Evolutionary conservation across 2,113 vertebrate species (phyloP), one percentile per base, ranked within the genome.

Genomic region (Gavialis gangeticus): DNA sequence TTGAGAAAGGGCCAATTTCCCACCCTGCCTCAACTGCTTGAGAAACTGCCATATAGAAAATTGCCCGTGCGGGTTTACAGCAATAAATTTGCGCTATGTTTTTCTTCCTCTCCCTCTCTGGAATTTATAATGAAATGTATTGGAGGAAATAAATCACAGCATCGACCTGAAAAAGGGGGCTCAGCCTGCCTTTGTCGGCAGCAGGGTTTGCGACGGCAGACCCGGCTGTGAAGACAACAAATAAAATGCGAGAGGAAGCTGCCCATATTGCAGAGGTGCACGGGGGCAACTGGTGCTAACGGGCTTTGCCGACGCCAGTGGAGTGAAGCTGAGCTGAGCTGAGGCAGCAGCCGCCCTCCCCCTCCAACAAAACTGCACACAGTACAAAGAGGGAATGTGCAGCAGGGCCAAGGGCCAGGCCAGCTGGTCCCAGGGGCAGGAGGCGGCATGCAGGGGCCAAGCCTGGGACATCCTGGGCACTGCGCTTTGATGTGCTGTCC

Each of bases 91-190:
- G 28, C 18, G 80, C 18, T 3, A 5, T 30, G 6, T 30, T 69
- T 16, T n/a, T 2, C 3, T 2, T 28, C 37, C 16, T 6, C 19
- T 37, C 12, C 17, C 0, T 4, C 2, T 0, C 30, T 25, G 25
- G 34, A 30, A 2, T 3, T 4, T 34, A 3, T 12, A 11, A 14
- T 54, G 58, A 54, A 67, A 25, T 0, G 3, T 21, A 5, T 17
- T 75, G 3, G 1, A 78, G 54, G 67, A 30, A 54, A 13, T 11
- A 66, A 88, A 27, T 63, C 78, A 19, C 54, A 58, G 66, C 75
- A 83, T 15, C 0, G 0, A 0, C 0, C 58, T 34, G 80, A 67
- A 0, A 0, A 83, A 82, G 75, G 28, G 46, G 10, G 24, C 58
- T 17, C 3, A 2, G 58, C n/a, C 5, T 62, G 19, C 28, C 55